Percentiles rank a stretch among this genome's conserved stretches.
Conservation (phyloP, 2,797 vertebrate genomes). For the Denticeps clupeoides region DNA sequence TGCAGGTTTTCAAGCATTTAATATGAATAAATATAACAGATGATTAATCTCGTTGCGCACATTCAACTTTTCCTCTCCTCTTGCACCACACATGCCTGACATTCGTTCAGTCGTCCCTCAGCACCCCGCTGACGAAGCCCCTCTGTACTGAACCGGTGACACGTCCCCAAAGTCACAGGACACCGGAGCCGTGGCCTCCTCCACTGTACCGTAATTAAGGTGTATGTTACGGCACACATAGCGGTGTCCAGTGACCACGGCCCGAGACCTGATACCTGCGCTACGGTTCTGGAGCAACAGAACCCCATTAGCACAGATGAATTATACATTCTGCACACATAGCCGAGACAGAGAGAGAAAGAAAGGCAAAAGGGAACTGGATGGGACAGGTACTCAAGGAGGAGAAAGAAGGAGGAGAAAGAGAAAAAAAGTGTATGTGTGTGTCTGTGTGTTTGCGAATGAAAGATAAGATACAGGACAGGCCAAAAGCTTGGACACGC, state of each 20-base stretch:
- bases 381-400: not conserved
- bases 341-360: not conserved
- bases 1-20: no score
- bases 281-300: conserved; percentile 26
- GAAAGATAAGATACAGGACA: not conserved
- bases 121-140: conserved; percentile 14
- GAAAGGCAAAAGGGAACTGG: not conserved
- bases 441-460: no score
- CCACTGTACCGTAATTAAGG: conserved; percentile 39
- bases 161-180: conserved; percentile 36
- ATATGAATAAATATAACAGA: no score
- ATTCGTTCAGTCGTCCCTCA: not conserved
- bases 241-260: conserved; percentile 29
- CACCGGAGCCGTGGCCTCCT: conserved; percentile 27
- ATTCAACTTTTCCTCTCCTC: not conserved
- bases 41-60: no score
- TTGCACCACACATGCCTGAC: not conserved
- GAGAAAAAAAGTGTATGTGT: not conserved
- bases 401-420: not conserved
- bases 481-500: no score
- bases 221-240: conserved; percentile 37
- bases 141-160: conserved; percentile 15
- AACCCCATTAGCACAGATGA: conserved; percentile 43
- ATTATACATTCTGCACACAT: conserved; percentile 42
- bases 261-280: conserved; percentile 27